Conservation (phyloP, 1,140 invertebrate species). For the Maconellicoccus hirsutus region DNA sequence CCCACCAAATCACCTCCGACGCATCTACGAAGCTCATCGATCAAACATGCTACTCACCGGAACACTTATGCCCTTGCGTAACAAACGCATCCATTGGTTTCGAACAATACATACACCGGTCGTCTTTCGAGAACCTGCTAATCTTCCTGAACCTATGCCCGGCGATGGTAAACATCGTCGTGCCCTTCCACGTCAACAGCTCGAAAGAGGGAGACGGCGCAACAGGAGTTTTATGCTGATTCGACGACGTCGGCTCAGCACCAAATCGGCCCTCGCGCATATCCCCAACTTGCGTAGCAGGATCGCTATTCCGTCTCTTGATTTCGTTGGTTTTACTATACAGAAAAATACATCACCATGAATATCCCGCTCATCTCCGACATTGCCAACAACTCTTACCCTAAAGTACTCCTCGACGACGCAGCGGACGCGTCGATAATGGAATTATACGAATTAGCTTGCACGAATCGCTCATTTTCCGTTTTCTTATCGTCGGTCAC, state of each 20-base stretch:
- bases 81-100: constrained; percentile 67
- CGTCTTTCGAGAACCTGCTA: constrained; percentile 57
- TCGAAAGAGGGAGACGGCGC: constrained; percentile 33
- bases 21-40: too few species aligned
- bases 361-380: too few species aligned
- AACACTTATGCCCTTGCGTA: constrained; percentile 69
- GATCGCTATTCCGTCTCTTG: constrained; percentile 57
- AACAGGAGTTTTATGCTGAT: constrained; percentile 22
- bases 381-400: too few species aligned
- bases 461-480: neutral
- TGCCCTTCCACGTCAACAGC: constrained; percentile 43
- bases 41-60: constrained; percentile 34
- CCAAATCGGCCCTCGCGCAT: constrained; percentile 12
- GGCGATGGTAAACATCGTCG: constrained; percentile 48
- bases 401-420: neutral
- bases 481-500: constrained; percentile 16
- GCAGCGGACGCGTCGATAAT: neutral
- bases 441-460: neutral
- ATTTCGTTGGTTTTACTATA: constrained; percentile 36
- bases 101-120: constrained; percentile 61
- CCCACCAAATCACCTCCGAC: too few species aligned
- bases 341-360: too few species aligned
- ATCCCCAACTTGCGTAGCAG: constrained; percentile 41
- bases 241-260: neutral
- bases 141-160: constrained; percentile 62